Evolutionary conservation across 2,797 vertebrate genomes (phyloP), one percentile per base, ranked within the genome.

Genomic region (Gymnothorax javanicus): DNA sequence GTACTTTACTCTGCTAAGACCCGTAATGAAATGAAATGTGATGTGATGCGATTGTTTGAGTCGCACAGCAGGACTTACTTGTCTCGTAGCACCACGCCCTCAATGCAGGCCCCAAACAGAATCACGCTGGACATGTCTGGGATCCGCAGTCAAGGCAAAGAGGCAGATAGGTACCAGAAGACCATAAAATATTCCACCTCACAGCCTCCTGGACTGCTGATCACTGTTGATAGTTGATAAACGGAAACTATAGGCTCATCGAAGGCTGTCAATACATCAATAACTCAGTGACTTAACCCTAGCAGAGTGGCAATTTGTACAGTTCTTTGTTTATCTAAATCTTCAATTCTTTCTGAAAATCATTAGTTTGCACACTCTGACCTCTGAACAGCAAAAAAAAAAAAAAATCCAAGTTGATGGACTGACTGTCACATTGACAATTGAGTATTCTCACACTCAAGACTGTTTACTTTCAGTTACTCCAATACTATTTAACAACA

Each of bases 31-130:
- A 67, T 67, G 64, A 0, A 3, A 13, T 8, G 79, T 43, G 33
- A 43, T 43, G 33, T 43, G n/a, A n/a, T n/a, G n/a, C n/a, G n/a
- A n/a, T n/a, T n/a, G n/a, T n/a, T n/a, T n/a, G 33, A 43, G 33
- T 43, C 33, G 84, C 23, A n/a, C 17, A 54, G 87, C 7, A 60
- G 54, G 87, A 96, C 97, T 96, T 92, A 99, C 98, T 99, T 99
- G 94, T 99, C 98, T 3, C 98, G 94, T 20, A 99, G 94, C 85
- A 99, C 97, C 0, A 98, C 97, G 2, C 98, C 98, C 87, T 99
- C 98, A 0, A 99, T 99, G 93, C 98, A 99, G 2, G 98, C 97
- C 56, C 98, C 98, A 2, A 99, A 99, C 88, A 99, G 95, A 71
- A 99, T 89, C 0, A 99, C 96, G 88, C 91, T 92, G 2, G 95